Conservation (phyloP, 2,113 vertebrate genomes). For the Psophia crepitans region DNA sequence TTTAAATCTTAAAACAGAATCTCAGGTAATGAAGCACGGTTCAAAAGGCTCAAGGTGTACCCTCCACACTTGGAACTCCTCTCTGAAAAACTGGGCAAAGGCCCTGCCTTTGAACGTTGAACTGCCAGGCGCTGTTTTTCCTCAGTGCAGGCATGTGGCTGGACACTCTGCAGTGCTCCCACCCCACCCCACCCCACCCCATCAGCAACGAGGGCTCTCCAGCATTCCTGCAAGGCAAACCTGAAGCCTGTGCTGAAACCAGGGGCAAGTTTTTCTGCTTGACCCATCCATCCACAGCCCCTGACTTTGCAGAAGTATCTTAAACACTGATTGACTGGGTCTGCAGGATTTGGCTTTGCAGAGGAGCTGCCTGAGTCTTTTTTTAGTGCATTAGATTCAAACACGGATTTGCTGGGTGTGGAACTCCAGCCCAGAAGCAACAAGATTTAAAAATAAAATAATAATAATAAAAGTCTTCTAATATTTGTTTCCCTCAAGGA, state of each 20-base stretch:
- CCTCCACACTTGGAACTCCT: neutral
- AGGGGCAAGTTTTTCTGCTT: neutral
- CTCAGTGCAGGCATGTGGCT: neutral
- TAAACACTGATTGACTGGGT: neutral
- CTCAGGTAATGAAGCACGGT: neutral
- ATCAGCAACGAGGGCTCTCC: rapidly evolving
- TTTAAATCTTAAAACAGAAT: neutral
- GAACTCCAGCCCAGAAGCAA: neutral
- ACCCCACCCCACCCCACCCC: neutral
- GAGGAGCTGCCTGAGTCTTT: neutral
- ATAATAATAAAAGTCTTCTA: neutral
- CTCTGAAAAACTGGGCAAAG: neutral
- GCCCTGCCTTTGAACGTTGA: neutral
- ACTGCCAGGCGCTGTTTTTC: neutral
- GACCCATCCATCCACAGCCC: neutral
- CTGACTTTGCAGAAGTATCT: neutral
- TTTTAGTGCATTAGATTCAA: neutral
- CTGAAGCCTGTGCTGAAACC: neutral
- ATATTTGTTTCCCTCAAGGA: neutral
- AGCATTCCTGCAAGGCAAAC: neutral
- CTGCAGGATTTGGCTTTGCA: neutral
- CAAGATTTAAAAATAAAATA: rapidly evolving
- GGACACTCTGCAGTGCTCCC: neutral
- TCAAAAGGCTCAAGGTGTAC: neutral
- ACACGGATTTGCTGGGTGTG: neutral